These are phyloP conservation scores for Pagrus major DNA, from an alignment of 2,113 vertebrate genomes.

Conservation along the genomic window DNA sequence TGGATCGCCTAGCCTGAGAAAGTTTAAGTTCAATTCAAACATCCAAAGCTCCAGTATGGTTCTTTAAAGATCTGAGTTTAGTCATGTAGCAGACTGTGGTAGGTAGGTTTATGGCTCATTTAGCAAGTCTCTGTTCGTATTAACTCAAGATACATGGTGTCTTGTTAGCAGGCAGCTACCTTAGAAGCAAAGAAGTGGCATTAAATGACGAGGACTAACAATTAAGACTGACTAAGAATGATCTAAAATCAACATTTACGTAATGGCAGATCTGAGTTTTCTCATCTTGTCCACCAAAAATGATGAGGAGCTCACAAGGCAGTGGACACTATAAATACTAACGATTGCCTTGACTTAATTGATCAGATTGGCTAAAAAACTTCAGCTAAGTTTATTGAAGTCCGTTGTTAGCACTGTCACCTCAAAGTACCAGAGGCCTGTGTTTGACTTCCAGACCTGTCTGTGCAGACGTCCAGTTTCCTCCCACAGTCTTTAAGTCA, in stretches of 20 bases:
- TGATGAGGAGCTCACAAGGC: neutral
- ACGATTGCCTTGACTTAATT: neutral
- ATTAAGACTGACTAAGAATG: neutral
- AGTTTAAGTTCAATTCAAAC: neutral
- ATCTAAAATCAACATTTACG: neutral
- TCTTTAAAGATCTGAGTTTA: neutral
- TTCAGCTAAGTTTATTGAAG: neutral
- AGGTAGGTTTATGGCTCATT: neutral
- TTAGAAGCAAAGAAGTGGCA: neutral
- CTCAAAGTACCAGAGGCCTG: neutral
- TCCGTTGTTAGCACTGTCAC: neutral
- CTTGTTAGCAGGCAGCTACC: neutral
- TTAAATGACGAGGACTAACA: neutral
- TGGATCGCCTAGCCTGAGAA: no score
- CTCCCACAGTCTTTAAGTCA: conserved; percentile 1
- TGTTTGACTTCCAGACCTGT: neutral
- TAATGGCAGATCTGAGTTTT: neutral
- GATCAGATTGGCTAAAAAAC: neutral
- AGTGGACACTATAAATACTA: neutral
- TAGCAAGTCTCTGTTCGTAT: neutral
- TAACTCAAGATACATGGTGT: neutral
- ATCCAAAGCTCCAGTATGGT: neutral
- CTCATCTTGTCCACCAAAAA: conserved; percentile 4
- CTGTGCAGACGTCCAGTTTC: conserved; percentile 5
- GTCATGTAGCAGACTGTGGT: neutral